A percentile compares a stretch with the other conserved stretches of the same genome.
These are phyloP conservation scores for Globia sparganii DNA, from an alignment of 2,888 invertebrate genomes.

Conservation along the genomic window DNA sequence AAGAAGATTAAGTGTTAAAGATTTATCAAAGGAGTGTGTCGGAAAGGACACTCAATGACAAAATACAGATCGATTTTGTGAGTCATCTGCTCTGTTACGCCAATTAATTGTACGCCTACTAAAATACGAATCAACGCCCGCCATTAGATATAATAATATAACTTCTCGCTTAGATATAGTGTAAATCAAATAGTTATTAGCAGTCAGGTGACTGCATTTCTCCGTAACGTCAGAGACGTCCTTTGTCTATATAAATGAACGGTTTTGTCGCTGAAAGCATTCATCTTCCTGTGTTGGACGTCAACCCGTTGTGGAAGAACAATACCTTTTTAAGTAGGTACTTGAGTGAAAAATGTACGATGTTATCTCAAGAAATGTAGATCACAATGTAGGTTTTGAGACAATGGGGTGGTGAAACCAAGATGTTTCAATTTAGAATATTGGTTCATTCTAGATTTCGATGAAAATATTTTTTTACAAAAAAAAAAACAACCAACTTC, in stretches of 20 bases:
- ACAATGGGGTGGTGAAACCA: constrained; percentile 19
- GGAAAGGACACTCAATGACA: constrained; percentile 2
- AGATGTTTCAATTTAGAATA: constrained; percentile 5
- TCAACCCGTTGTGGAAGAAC: constrained; percentile 40
- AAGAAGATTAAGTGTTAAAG: constrained; percentile 10
- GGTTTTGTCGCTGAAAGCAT: constrained; percentile 28
- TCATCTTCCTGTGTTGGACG: constrained; percentile 45
- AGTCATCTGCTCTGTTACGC: constrained; percentile 3
- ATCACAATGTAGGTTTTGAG: constrained; percentile 17
- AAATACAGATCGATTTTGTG: too few relatives aligned
- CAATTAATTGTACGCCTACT: constrained; percentile 30
- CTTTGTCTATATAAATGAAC: too few relatives aligned
- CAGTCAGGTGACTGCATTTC: constrained; percentile 48
- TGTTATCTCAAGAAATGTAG: constrained; percentile 23
- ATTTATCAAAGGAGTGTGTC: constrained; percentile 17
- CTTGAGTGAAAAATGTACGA: constrained; percentile 38
- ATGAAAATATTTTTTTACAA: too few relatives aligned
- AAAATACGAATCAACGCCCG: constrained; percentile 1
- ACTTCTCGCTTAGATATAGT: constrained; percentile 8
- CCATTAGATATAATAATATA: constrained; percentile 23
- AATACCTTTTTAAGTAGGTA: constrained; percentile 40
- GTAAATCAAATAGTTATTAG: constrained; percentile 30
- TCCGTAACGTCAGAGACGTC: constrained; percentile 21
- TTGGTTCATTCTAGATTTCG: background rate
- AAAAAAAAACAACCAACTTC: too few relatives aligned